These are phyloP conservation scores for Choreutis nemorana DNA, from an alignment of 2,888 invertebrate genomes.

Conservation along the genomic window DNA sequence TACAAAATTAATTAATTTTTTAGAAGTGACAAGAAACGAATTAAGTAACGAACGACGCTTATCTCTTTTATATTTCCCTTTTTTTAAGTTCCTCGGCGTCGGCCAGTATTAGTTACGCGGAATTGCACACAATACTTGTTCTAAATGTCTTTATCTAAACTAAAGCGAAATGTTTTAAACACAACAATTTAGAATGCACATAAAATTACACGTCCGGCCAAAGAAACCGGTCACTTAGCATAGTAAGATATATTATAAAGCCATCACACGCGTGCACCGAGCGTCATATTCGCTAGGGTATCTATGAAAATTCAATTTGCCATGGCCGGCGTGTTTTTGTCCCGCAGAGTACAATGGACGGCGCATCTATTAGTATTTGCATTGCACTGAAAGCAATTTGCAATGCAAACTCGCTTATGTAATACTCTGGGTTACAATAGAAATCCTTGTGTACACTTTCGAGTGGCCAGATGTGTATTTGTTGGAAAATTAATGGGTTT, in stretches of 20 bases:
- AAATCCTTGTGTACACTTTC: constrained; percentile 16
- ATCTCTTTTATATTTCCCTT: no score
- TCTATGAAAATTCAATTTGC: constrained; percentile 55
- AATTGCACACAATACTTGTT: no score
- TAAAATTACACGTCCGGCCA: no score
- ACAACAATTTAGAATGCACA: no score
- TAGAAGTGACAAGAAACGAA: no score
- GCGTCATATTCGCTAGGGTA: constrained; percentile 18
- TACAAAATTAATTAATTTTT: no score
- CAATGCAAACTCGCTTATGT: constrained; percentile 53
- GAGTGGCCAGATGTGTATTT: constrained; percentile 7
- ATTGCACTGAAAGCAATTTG: constrained; percentile 48
- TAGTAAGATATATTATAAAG: not conserved
- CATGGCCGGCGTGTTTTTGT: constrained; percentile 36
- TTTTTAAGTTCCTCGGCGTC: no score
- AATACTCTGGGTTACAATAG: constrained; percentile 22
- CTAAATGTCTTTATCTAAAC: no score
- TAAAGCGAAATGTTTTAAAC: no score
- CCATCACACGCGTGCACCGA: not conserved
- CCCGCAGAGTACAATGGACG: constrained; percentile 26
- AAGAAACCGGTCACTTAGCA: not conserved
- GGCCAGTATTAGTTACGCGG: no score
- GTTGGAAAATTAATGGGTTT: not conserved
- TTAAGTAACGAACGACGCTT: no score
- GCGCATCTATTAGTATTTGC: constrained; percentile 43